phyloP scores from a whole-genome alignment of 2,888 invertebrate species.

The Eupithecia abbreviata region DNA sequence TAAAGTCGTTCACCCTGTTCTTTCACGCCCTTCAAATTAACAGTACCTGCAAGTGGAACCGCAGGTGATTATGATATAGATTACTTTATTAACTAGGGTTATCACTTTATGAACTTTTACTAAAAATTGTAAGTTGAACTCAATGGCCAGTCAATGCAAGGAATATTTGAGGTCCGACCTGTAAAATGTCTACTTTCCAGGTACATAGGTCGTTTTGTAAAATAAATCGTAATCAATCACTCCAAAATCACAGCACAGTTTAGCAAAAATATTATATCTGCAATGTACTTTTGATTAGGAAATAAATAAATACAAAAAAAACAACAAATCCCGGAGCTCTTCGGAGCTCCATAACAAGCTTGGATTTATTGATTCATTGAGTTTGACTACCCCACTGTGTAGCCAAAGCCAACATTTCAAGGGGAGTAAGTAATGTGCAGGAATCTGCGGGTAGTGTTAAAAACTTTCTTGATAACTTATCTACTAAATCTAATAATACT shows the following conservation, averaged over 20 bases:
- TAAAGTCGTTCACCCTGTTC: constrained; percentile 32
- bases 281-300: too few relatives aligned
- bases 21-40: constrained; percentile 26
- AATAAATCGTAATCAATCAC: background rate
- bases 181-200: background rate
- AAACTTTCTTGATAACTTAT: too few relatives aligned
- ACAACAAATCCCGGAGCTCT: too few relatives aligned
- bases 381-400: background rate
- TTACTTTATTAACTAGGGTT: constrained; percentile 28
- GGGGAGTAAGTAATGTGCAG: too few relatives aligned
- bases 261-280: too few relatives aligned
- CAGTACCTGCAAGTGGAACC: constrained; percentile 2
- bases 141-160: too few relatives aligned
- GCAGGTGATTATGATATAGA: constrained; percentile 30
- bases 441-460: too few relatives aligned
- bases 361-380: background rate
- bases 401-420: too few relatives aligned
- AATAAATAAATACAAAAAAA: too few relatives aligned
- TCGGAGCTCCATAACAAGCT: background rate
- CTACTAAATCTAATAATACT: too few relatives aligned
- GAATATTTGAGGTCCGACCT: background rate
- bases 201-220: background rate
- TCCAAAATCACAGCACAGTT: background rate
- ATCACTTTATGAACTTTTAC: constrained; percentile 1
- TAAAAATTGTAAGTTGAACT: background rate